Percentiles rank a stretch among this genome's conserved stretches.
Evolutionary conservation across 2,113 vertebrate genomes (phyloP).

Genomic region (Actenoides lindsayi): DNA sequence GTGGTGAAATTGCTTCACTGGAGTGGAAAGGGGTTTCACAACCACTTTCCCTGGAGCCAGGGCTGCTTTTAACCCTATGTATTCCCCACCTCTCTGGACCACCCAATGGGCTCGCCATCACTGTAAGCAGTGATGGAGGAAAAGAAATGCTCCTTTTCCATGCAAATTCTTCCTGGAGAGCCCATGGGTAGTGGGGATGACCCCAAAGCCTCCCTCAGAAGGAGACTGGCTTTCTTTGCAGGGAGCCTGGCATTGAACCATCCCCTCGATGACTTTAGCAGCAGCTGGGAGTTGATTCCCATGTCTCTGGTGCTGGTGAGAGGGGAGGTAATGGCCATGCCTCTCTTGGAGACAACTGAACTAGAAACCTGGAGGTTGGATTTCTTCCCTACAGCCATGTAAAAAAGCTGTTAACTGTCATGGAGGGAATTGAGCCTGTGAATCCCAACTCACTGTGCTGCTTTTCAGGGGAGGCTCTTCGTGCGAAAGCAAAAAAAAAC

Average conservation of each 20-base stretch:
- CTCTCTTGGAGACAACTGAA: background rate
- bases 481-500: background rate
- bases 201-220: background rate
- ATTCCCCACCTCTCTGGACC: background rate
- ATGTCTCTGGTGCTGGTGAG: accelerated
- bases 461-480: background rate
- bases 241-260: background rate
- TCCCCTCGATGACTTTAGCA: background rate
- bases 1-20: background rate
- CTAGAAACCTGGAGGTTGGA: background rate
- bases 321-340: background rate
- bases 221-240: background rate
- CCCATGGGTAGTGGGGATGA: background rate
- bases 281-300: accelerated
- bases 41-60: background rate
- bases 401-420: background rate
- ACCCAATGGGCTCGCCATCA: background rate
- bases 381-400: background rate
- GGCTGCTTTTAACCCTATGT: background rate
- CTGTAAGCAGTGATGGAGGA: background rate
- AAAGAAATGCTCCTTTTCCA: background rate
- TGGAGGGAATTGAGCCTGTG: accelerated
- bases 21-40: background rate
- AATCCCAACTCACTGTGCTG: accelerated
- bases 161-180: background rate